A percentile compares a stretch with the other conserved stretches of the same genome.
Evolutionary conservation across 2,113 vertebrate genomes (phyloP).

Genomic region (Reinhardtius hippoglossoides): DNA sequence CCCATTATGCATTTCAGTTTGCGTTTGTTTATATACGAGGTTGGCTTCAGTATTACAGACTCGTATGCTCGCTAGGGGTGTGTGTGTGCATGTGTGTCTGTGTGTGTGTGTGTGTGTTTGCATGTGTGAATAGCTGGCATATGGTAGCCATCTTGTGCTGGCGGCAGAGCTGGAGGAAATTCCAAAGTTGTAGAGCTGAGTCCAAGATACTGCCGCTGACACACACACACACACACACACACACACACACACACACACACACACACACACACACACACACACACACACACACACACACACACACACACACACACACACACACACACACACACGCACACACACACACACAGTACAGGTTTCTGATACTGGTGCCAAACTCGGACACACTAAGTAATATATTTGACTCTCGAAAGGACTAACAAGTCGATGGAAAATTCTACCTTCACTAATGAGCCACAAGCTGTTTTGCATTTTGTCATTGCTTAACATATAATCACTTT

Average conservation of each 20-base stretch:
- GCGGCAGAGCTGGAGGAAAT: slow-evolving; percentile 74
- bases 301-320: slow-evolving; percentile 20
- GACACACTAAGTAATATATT: slow-evolving; percentile 40
- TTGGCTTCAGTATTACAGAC: slow-evolving; percentile 59
- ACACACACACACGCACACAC: slow-evolving; percentile 12
- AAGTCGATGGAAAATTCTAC: slow-evolving; percentile 52
- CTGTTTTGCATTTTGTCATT: slow-evolving; percentile 27
- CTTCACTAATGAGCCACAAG: slow-evolving; percentile 23
- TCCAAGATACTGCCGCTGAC: slow-evolving; percentile 61
- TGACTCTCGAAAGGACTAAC: slow-evolving; percentile 37
- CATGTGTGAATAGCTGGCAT: slow-evolving; percentile 73
- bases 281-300: slow-evolving; percentile 9
- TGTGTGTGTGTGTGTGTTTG: slow-evolving; percentile 36
- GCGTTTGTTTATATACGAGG: slow-evolving; percentile 62
- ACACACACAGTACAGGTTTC: slow-evolving; percentile 44
- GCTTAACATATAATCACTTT: slow-evolving; percentile 18
- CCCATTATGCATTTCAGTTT: slow-evolving; percentile 49
- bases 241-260: slow-evolving; percentile 22
- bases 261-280: slow-evolving; percentile 14
- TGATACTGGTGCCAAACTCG: slow-evolving; percentile 38
- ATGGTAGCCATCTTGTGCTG: slow-evolving; percentile 78
- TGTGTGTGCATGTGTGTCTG: slow-evolving; percentile 26
- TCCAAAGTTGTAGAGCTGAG: slow-evolving; percentile 62
- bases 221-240: slow-evolving; percentile 3
- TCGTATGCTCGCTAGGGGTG: slow-evolving; percentile 42